Evolutionary conservation across 2,113 vertebrate genomes (phyloP), one percentile per base, ranked within the genome.

Genomic region (Peucedramus taeniatus): DNA sequence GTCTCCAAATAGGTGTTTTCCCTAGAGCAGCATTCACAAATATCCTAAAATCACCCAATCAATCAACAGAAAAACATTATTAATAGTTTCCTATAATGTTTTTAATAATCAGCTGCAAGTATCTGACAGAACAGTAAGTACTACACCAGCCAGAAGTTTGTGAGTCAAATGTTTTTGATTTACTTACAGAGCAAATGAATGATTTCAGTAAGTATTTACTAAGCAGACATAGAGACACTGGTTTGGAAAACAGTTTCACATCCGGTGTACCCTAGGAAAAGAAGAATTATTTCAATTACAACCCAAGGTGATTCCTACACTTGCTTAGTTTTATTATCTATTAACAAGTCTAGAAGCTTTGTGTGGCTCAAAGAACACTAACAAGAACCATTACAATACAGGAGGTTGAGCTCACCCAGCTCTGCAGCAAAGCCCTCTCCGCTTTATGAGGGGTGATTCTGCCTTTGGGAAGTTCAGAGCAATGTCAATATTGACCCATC

Each of bases 201-300:
- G 99, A 99, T 94, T 99, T 99, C 65, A 99, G 98, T 69, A 99
- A 98, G 92, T 99, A 98, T 97, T 99, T 99, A 97, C 98, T 99
- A 76, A 99, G 98, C 64, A 99, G 97, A 80, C 97, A 98, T 50
- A 99, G 94, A 42, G 99, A 98, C 60, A 98, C 97, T 37, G 99
- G 99, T 89, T 98, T 99, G 61, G 99, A 99, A 89, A 99, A 99
- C 49, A 99, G 98, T 76, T 98, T 98, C 79, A 99, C 98, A 11
- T 99, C 99, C 24, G 99, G 99, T 3, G 98, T 99, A 61, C 99
- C 99, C 99, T 99, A 72, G 27, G 22, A 64, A 77, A 77, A 77
- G 31, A 71, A 72, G 35, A 37, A 77, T 35, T 20, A 75, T n/a
- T 76, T 93, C 8, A 65, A 44, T 78, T 49, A 75, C 15, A 87